These are phyloP conservation scores for Mugil cephalus DNA, from an alignment of 2,113 vertebrate species.

Conservation along the genomic window DNA sequence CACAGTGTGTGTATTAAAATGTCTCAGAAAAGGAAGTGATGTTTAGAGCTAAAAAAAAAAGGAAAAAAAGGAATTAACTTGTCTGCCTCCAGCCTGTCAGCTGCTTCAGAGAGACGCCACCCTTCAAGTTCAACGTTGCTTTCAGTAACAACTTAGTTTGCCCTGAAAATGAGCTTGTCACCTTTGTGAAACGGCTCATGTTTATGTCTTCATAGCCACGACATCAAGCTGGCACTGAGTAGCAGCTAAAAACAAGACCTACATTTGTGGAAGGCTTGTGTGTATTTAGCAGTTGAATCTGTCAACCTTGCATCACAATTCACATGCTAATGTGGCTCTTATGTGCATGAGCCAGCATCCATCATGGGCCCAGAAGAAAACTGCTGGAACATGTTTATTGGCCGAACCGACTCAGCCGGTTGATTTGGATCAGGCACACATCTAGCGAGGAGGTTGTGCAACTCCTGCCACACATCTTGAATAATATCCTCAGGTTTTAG, in stretches of 20 bases:
- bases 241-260: conserved; percentile 6
- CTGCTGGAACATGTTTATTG: conserved; percentile 37
- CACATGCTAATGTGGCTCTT: conserved; percentile 41
- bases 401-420: conserved; percentile 34
- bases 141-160: conserved; percentile 53
- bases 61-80: conserved; percentile 53
- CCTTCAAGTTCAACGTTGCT: conserved; percentile 24
- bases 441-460: conserved; percentile 52
- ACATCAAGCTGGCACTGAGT: conserved; percentile 27
- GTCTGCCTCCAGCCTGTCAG: conserved; percentile 62
- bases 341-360: conserved; percentile 25
- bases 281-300: conserved; percentile 49
- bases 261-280: conserved; percentile 15
- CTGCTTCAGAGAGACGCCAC: conserved; percentile 20
- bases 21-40: conserved; percentile 38
- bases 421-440: conserved; percentile 59
- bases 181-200: conserved; percentile 23
- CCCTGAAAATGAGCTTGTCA: conserved; percentile 53
- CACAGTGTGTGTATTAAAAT: conserved; percentile 31
- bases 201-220: conserved; percentile 5
- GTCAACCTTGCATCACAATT: conserved; percentile 35
- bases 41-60: conserved; percentile 26
- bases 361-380: conserved; percentile 30
- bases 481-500: conserved; percentile 17
- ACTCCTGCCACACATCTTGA: conserved; percentile 48